Percentiles rank a stretch among this genome's conserved stretches.
These are phyloP conservation scores for Heterodera carotae DNA, from an alignment of 1,140 invertebrate species.

Conservation along the genomic window DNA sequence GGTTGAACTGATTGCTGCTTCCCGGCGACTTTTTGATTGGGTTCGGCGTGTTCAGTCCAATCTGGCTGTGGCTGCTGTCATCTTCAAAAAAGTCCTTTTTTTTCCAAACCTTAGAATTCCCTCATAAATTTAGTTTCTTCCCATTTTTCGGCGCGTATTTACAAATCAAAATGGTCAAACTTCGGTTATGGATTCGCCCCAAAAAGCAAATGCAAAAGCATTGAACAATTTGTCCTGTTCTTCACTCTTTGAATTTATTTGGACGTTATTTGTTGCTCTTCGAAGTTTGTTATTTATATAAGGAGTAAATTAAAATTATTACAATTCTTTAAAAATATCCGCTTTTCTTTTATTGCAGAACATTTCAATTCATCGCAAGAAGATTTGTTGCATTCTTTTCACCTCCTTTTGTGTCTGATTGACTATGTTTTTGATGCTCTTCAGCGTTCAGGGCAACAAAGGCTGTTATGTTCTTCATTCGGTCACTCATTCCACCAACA, in stretches of 20 bases:
- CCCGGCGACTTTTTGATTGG: slow-evolving; percentile 80
- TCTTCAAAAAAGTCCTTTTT: slow-evolving; percentile 77
- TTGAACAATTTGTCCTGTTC: slow-evolving; percentile 16
- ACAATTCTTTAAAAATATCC: neutral
- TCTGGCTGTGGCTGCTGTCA: slow-evolving; percentile 88
- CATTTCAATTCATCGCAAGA: slow-evolving; percentile 40
- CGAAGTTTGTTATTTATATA: slow-evolving; percentile 47
- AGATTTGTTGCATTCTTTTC: slow-evolving; percentile 54
- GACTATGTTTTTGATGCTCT: slow-evolving; percentile 48
- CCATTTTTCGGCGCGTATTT: slow-evolving; percentile 74
- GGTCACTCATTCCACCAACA: slow-evolving; percentile 33
- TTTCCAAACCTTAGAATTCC: neutral
- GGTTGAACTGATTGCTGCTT: slow-evolving; percentile 88
- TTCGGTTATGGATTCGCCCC: neutral
- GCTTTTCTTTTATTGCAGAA: slow-evolving; percentile 38
- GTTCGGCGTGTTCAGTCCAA: slow-evolving; percentile 84
- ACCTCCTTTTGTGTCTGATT: slow-evolving; percentile 51
- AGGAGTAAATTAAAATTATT: neutral
- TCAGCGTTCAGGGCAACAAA: slow-evolving; percentile 26
- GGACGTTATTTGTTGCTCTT: slow-evolving; percentile 53
- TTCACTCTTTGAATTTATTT: slow-evolving; percentile 56
- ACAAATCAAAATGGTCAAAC: neutral
- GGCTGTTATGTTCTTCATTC: slow-evolving; percentile 50
- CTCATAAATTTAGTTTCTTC: slow-evolving; percentile 71
- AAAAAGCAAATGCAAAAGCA: slow-evolving; percentile 37